These are phyloP conservation scores for Distichodus sexfasciatus DNA, from an alignment of 2,797 vertebrate genomes.

Conservation along the genomic window DNA sequence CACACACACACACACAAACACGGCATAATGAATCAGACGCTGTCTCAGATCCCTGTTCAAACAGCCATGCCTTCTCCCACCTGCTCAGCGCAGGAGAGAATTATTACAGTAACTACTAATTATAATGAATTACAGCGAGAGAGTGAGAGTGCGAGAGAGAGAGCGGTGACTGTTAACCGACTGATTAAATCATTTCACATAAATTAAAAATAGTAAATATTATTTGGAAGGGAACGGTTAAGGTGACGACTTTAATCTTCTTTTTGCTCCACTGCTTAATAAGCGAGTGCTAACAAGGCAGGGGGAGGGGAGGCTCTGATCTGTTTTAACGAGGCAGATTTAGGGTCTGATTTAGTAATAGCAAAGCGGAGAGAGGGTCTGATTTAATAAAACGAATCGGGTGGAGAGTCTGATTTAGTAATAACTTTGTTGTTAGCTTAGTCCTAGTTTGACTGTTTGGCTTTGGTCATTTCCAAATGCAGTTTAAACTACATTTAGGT, in stretches of 20 bases:
- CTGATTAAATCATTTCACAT: slow-evolving; percentile 28
- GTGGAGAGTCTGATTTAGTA: no score
- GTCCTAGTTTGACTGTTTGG: no score
- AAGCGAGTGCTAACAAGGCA: slow-evolving; percentile 8
- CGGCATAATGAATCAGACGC: not conserved
- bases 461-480: no score
- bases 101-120: slow-evolving; percentile 40
- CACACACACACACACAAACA: slow-evolving; percentile 6
- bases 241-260: slow-evolving; percentile 42
- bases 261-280: slow-evolving; percentile 31
- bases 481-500: no score
- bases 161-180: slow-evolving; percentile 10
- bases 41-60: not conserved
- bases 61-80: slow-evolving; percentile 1
- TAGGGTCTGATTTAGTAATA: no score
- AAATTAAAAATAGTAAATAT: slow-evolving; percentile 33
- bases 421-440: no score
- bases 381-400: no score
- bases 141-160: slow-evolving; percentile 11
- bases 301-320: no score
- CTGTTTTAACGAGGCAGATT: no score
- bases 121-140: slow-evolving; percentile 25
- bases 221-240: slow-evolving; percentile 37
- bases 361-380: no score
- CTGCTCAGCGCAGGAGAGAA: slow-evolving; percentile 10